These are phyloP conservation scores for Eumaeus atala DNA, from an alignment of 1,140 invertebrate genomes.

Conservation along the genomic window DNA sequence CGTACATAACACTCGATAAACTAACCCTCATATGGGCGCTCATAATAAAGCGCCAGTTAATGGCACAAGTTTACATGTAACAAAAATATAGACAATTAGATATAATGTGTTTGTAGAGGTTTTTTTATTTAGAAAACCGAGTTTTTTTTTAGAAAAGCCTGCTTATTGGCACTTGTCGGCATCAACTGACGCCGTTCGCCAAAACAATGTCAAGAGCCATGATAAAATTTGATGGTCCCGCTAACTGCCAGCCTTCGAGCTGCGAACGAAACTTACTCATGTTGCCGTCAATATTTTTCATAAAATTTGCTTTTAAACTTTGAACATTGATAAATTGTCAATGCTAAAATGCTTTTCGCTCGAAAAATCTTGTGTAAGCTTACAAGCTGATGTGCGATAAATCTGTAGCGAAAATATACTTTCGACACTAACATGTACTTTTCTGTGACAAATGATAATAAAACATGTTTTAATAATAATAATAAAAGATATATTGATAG, in stretches of 20 bases:
- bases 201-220: slow-evolving; percentile 60
- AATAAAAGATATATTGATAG: too few relatives aligned
- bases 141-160: slow-evolving; percentile 17
- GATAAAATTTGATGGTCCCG: slow-evolving; percentile 64
- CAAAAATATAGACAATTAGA: too few relatives aligned
- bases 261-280: slow-evolving; percentile 26
- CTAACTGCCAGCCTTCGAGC: slow-evolving; percentile 30
- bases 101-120: not conserved
- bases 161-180: slow-evolving; percentile 25
- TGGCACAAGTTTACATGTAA: too few relatives aligned
- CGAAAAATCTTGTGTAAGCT: slow-evolving; percentile 10
- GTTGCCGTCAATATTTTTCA: slow-evolving; percentile 41
- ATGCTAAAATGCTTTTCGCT: not conserved
- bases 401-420: too few relatives aligned
- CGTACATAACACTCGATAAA: too few relatives aligned
- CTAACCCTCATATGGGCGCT: too few relatives aligned
- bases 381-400: too few relatives aligned
- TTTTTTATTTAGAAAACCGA: slow-evolving; percentile 12
- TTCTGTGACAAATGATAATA: too few relatives aligned
- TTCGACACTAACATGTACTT: too few relatives aligned
- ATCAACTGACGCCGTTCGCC: slow-evolving; percentile 35
- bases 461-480: too few relatives aligned
- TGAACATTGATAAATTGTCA: slow-evolving; percentile 3
- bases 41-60: too few relatives aligned
- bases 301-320: slow-evolving; percentile 11